Base-by-base conservation (phyloP, 1,140 invertebrate species). In the Leptonema lineaticorne region DNA sequence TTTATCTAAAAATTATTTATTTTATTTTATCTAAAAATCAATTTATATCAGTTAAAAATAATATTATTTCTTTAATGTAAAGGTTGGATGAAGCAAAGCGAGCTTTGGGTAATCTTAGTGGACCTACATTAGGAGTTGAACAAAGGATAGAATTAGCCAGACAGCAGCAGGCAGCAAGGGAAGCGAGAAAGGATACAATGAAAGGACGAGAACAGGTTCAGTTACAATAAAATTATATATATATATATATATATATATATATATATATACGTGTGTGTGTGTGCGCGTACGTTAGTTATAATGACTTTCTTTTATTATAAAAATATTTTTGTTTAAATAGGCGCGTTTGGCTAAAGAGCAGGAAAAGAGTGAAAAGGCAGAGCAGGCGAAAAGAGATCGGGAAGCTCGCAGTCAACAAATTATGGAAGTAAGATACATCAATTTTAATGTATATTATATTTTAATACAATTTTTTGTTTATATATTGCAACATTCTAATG, bases 331-430 rank as follows among this genome's bases (percentile, higher is more conserved):
- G 79, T 77, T 26, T 18, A 26, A 76, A 56, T 77, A 89, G 89
- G 79, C 80, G 6, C 79, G 81, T n/a, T 78, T 91, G 63, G 80
- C 89, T 59, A 88, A 88, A 74, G 89, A 92, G 71, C 85, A 90
- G 68, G 72, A 73, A 58, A 57, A 69, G 28, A 33, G 48, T 18
- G 69, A 71, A 60, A 68, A 68, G 24, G 80, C 80, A 0, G 81
- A 83, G 60, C 70, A 78, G 11, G 79, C 76, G 9, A 83, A 86
- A 60, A 76, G 85, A 26, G 87, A 89, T 73, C 83, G 85, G 68
- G 88, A 89, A 74, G 83, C 85, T 27, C 76, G 86, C 60, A 86
- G 85, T 71, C 85, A 87, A 73, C 89, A 90, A 74, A 78, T 90
- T 18, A 72, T 90, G 58, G 89, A 91, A 86, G 86, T 88, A 77